Evolutionary conservation across 1,140 invertebrate genomes (phyloP), one percentile per base, ranked within the genome.

Genomic region (Batillaria attramentaria): DNA sequence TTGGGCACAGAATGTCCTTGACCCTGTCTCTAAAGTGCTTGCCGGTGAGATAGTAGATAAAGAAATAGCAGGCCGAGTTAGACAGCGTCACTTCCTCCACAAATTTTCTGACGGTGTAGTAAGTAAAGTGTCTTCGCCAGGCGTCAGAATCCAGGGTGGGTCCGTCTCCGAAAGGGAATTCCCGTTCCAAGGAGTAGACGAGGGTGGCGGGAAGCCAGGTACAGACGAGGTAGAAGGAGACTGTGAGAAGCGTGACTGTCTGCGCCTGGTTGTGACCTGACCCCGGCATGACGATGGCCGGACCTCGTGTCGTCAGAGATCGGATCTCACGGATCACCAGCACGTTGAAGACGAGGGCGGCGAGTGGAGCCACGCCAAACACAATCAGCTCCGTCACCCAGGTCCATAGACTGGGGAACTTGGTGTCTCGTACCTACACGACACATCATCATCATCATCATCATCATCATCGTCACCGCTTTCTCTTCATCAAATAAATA

Each of bases 141-240:
- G 73, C 79, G 42, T 81, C 77, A 70, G 89, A 86, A 6, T 18
- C n/a, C 0, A 72, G 65, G 69, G 87, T 78, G 28, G 80, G 75
- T 1, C 83, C 73, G 13, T 83, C 69, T 4, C 87, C 88, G 31
- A 81, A 68, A 6, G 72, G 80, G 10, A 86, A 80, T 39, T 84
- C 78, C 33, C 72, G 76, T 62, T 85, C 84, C 42, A 91, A 65
- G 2, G 86, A 86, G 70, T 89, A 89, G 2, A 87, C 88, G 39
- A 89, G 82, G 28, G 89, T 89, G 24, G 86, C 87, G 13, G 90
- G 89, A 20, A 91, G 79, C 70, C 87, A 84, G 5, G 89, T 89
- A 72, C 84, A 87, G 62, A 91, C 90, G 37, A 88, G 84, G 75
- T 89, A 91, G 75, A 91, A 90, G 18, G 90, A 91, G 31, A 91